Conservation (phyloP, 2,797 vertebrate genomes). For the Thamnophis elegans region DNA sequence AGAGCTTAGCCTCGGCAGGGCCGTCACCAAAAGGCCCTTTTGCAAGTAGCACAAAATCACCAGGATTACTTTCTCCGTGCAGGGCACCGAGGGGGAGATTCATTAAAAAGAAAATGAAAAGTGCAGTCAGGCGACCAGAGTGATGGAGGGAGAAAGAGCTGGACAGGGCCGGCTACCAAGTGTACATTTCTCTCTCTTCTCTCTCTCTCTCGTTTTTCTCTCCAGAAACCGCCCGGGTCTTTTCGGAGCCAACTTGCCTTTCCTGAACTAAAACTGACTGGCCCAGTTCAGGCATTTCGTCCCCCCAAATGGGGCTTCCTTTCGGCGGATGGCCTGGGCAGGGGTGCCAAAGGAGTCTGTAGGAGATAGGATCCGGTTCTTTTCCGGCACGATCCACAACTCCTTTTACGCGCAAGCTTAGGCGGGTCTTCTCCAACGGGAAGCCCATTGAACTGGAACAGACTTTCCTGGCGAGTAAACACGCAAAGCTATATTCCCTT, state of each 20-base stretch:
- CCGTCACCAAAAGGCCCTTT: constrained; percentile 23
- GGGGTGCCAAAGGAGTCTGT: not conserved
- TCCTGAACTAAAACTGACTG: too few species aligned
- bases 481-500: not conserved
- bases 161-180: not conserved
- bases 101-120: constrained; percentile 34
- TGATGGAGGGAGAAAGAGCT: not conserved
- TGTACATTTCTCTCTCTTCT: not conserved
- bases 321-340: not conserved
- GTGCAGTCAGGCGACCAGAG: constrained; percentile 38
- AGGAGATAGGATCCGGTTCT: not conserved
- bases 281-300: not conserved
- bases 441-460: not conserved
- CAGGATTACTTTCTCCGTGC: constrained; percentile 49
- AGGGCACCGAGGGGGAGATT: constrained; percentile 4
- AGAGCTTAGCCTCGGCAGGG: constrained; percentile 52
- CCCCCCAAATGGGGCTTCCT: not conserved
- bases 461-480: not conserved
- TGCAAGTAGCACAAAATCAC: constrained; percentile 33
- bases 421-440: not conserved
- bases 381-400: not conserved
- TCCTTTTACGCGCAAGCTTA: not conserved
- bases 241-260: too few species aligned
- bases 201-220: not conserved
- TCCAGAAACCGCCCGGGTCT: constrained; percentile 13